phyloP scores from a whole-genome alignment of 2,797 vertebrate genomes.

The Passerculus sandwichensis region DNA sequence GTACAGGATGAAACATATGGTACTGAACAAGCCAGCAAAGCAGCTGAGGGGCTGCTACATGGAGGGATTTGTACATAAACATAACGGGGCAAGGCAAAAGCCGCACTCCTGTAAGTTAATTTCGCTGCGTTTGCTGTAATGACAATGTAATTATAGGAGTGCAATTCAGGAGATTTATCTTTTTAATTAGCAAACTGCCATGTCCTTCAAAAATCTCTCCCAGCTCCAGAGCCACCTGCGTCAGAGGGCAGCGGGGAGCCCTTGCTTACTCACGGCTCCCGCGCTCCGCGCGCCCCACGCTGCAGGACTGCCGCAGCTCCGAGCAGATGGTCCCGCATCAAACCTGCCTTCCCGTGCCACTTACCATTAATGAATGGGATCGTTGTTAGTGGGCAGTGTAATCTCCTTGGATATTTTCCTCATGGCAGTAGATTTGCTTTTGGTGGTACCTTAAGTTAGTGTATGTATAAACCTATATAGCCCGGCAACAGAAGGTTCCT shows the following conservation, averaged over 20 bases:
- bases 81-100: slow-evolving; percentile 28
- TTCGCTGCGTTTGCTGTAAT: slow-evolving; percentile 1
- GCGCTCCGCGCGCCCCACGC: not conserved
- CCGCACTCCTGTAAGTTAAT: slow-evolving; percentile 20
- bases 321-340: slow-evolving; percentile 60
- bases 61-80: slow-evolving; percentile 45
- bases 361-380: slow-evolving; percentile 58
- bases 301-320: slow-evolving; percentile 13
- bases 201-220: slow-evolving; percentile 61
- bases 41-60: slow-evolving; percentile 2
- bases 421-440: not conserved
- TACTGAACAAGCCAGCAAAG: slow-evolving; percentile 34
- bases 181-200: slow-evolving; percentile 57
- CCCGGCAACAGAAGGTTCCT: not conserved
- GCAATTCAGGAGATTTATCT: slow-evolving; percentile 62
- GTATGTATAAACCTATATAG: not conserved
- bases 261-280: not conserved
- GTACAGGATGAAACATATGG: slow-evolving; percentile 32
- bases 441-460: not conserved
- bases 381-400: not conserved
- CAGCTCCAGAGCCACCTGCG: slow-evolving; percentile 56
- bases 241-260: slow-evolving; percentile 34
- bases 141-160: slow-evolving; percentile 32
- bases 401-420: slow-evolving; percentile 22
- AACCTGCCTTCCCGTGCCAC: slow-evolving; percentile 23